These are phyloP conservation scores for Myotis davidii DNA, from an alignment of 2,113 vertebrate genomes.

Conservation along the genomic window DNA sequence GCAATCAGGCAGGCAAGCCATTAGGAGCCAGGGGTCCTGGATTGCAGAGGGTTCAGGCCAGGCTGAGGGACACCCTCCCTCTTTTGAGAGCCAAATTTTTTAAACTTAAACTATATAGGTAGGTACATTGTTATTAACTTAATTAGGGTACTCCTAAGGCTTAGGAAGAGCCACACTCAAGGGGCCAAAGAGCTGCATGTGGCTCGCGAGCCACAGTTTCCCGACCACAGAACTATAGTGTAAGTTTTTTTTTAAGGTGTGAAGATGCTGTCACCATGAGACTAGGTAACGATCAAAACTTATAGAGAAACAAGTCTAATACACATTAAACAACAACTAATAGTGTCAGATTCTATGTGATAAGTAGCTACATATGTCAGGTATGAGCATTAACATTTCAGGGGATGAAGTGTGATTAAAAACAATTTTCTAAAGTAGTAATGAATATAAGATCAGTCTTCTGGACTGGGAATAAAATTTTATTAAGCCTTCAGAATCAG, in stretches of 20 bases:
- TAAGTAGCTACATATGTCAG: neutral
- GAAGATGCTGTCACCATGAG: neutral
- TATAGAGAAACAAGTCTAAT: neutral
- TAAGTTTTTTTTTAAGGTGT: neutral
- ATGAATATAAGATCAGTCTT: neutral
- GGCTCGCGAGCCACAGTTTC: too few relatives aligned
- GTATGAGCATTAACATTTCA: neutral
- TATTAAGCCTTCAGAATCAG: slow-evolving; percentile 1
- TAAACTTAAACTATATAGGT: too few relatives aligned
- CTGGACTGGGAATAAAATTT: neutral
- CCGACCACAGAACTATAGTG: neutral
- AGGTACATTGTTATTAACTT: too few relatives aligned
- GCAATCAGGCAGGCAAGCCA: too few relatives aligned
- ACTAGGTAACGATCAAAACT: neutral
- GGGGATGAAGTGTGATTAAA: neutral
- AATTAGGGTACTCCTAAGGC: too few relatives aligned
- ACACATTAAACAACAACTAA: neutral
- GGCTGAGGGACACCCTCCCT: too few relatives aligned
- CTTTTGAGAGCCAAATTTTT: too few relatives aligned
- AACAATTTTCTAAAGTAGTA: neutral
- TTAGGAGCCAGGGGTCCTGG: too few relatives aligned
- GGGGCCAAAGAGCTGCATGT: too few relatives aligned
- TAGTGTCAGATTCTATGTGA: neutral
- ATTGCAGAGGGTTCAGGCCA: too few relatives aligned
- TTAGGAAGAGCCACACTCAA: too few relatives aligned